These are phyloP conservation scores for Drosophila teissieri DNA, from an alignment of 1,140 invertebrate species.

Conservation along the genomic window DNA sequence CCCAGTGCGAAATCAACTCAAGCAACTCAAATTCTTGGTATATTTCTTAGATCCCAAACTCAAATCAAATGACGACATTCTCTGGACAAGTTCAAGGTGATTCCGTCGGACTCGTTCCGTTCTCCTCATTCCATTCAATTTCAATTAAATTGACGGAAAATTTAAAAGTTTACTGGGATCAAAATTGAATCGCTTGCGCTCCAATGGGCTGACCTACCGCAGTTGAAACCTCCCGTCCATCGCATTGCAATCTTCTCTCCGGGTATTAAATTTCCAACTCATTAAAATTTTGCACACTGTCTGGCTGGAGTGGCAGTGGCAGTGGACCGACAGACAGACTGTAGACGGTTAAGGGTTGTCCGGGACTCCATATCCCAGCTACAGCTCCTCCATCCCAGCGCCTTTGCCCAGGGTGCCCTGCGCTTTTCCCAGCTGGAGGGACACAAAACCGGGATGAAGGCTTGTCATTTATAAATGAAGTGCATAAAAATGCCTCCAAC, in stretches of 20 bases:
- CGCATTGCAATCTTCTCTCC: conserved; percentile 51
- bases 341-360: conserved; percentile 24
- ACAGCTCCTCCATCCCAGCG: background rate
- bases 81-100: conserved; percentile 73
- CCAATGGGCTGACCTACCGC: conserved; percentile 68
- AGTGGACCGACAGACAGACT: conserved; percentile 5
- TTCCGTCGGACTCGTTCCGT: conserved; percentile 8
- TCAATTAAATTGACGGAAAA: conserved; percentile 71
- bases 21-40: conserved; percentile 14
- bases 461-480: conserved; percentile 76
- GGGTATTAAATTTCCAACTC: conserved; percentile 81
- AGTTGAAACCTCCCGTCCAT: conserved; percentile 18
- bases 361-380: background rate
- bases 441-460: conserved; percentile 4
- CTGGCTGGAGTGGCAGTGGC: conserved; percentile 48
- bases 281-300: conserved; percentile 80
- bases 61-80: conserved; percentile 41
- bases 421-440: conserved; percentile 38
- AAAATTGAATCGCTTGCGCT: conserved; percentile 74
- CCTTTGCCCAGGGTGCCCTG: conserved; percentile 46
- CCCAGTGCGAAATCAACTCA: conserved; percentile 37
- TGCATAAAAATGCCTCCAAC: conserved; percentile 53
- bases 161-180: conserved; percentile 53
- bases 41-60: conserved; percentile 29
- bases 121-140: conserved; percentile 42